A percentile compares a stretch with the other conserved stretches of the same genome.
Conservation (phyloP, 2,113 vertebrate species). For the Furnarius figulus region DNA sequence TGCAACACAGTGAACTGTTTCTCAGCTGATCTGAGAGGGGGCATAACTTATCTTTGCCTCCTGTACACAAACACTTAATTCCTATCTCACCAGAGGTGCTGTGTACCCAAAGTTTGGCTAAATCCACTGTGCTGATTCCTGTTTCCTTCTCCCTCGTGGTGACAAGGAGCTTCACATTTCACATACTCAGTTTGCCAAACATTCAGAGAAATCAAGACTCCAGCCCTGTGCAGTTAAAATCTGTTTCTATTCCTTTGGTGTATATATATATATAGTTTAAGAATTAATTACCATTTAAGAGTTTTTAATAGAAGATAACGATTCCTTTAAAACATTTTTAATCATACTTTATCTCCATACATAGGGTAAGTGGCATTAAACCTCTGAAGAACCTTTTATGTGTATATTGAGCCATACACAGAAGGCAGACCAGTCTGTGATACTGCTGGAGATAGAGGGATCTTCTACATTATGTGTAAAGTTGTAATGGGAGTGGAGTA, state of each 20-base stretch:
- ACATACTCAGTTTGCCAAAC: neutral
- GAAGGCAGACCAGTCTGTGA: constrained; percentile 60
- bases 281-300: neutral
- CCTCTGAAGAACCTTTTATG: constrained; percentile 67
- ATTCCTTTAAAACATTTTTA: constrained; percentile 43
- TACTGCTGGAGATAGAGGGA: neutral
- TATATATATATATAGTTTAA: neutral
- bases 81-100: neutral
- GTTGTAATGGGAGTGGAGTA: neutral
- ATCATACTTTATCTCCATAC: constrained; percentile 68
- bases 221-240: neutral
- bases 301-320: neutral
- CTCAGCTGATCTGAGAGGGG: neutral
- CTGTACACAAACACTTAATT: neutral
- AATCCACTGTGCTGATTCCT: neutral
- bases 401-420: constrained; percentile 42
- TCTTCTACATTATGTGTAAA: neutral
- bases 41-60: neutral
- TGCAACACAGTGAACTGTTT: neutral
- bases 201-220: neutral
- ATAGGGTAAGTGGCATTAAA: constrained; percentile 78
- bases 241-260: neutral
- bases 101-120: neutral
- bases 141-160: neutral
- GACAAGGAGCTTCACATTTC: neutral